These are phyloP conservation scores for Apamea crenata DNA, from an alignment of 2,888 invertebrate species.

Conservation along the genomic window DNA sequence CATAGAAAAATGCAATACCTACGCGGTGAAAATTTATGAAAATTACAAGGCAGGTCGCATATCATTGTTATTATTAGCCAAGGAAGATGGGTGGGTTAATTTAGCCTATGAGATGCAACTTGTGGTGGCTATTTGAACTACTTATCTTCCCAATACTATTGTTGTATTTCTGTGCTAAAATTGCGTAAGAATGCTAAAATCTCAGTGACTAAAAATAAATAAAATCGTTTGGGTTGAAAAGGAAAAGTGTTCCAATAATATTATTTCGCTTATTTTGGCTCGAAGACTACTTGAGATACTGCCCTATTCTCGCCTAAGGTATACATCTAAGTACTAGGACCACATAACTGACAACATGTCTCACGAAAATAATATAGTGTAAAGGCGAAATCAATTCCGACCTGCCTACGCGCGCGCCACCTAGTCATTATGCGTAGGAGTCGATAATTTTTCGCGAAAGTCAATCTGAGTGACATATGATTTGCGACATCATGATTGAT, in stretches of 20 bases:
- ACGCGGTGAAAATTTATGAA: too few species aligned
- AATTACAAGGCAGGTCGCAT: too few species aligned
- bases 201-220: neutral
- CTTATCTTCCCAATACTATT: neutral
- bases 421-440: slow-evolving; percentile 49
- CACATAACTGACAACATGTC: slow-evolving; percentile 21
- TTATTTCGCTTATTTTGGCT: neutral
- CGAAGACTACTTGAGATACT: neutral
- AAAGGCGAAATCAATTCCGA: slow-evolving; percentile 50
- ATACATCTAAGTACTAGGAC: slow-evolving; percentile 31
- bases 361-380: slow-evolving; percentile 15
- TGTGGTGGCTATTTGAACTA: neutral
- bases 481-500: slow-evolving; percentile 45
- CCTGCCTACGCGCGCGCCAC: slow-evolving; percentile 43
- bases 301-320: neutral
- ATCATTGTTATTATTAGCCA: neutral
- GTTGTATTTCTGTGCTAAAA: too few species aligned
- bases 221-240: neutral
- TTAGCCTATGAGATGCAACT: neutral
- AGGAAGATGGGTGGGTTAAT: neutral
- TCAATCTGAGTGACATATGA: slow-evolving; percentile 36
- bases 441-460: slow-evolving; percentile 49
- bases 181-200: neutral
- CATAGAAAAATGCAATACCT: too few species aligned
- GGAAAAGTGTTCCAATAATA: neutral